A percentile compares a stretch with the other conserved stretches of the same genome.
Evolutionary conservation across 2,113 vertebrate species (phyloP).

Genomic region (Cacatua alba): DNA sequence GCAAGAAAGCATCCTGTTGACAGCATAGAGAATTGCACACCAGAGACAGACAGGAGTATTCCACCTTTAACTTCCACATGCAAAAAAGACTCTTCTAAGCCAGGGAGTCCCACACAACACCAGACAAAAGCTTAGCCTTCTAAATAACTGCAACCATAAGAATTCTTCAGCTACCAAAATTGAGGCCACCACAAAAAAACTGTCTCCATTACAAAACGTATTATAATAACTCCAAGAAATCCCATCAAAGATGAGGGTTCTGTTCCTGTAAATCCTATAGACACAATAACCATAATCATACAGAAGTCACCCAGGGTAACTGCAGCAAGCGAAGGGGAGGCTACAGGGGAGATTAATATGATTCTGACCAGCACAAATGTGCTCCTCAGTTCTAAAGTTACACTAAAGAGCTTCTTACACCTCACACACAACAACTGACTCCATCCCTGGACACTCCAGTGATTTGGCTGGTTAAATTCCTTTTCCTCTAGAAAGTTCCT

Average conservation of each 20-base stretch:
- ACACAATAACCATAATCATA: neutral
- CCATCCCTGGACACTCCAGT: neutral
- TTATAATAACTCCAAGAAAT: neutral
- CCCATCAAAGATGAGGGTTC: neutral
- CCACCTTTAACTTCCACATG: neutral
- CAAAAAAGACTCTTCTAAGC: neutral
- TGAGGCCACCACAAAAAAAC: neutral
- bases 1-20: neutral
- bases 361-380: neutral
- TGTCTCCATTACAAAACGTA: neutral
- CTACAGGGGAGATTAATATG: accelerated
- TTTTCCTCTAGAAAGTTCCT: neutral
- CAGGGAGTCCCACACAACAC: neutral
- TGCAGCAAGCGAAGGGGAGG: neutral
- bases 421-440: neutral
- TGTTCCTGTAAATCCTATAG: neutral
- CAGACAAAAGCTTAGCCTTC: neutral
- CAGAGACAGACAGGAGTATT: neutral
- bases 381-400: neutral
- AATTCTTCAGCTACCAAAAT: neutral
- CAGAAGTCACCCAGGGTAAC: neutral
- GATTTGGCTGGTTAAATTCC: neutral
- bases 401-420: neutral
- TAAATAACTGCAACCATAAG: neutral
- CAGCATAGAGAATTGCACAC: neutral